These are phyloP conservation scores for Sebastes fasciatus DNA, from an alignment of 2,113 vertebrate species.

Conservation along the genomic window DNA sequence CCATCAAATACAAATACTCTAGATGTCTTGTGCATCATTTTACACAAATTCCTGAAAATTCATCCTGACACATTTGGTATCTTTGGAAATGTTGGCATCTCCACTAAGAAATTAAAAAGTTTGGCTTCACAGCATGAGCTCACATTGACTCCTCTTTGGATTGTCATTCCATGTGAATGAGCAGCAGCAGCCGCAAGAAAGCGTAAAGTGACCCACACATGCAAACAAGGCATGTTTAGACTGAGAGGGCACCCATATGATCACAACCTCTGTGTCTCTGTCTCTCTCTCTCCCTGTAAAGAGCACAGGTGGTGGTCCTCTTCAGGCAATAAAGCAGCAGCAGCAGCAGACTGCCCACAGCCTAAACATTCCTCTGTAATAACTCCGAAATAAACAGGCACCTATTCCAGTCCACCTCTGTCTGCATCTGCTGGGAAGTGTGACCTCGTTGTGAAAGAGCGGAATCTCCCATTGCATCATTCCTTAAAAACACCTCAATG, in stretches of 20 bases:
- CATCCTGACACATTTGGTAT: background rate
- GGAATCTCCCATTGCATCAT: background rate
- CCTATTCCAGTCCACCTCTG: constrained; percentile 25
- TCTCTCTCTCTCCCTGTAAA: constrained; percentile 16
- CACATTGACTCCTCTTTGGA: background rate
- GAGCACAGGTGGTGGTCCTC: constrained; percentile 68
- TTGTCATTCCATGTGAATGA: background rate
- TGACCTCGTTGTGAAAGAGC: constrained; percentile 27
- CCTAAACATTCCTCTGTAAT: constrained; percentile 69
- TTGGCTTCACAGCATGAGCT: background rate
- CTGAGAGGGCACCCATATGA: constrained; percentile 22
- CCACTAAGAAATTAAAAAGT: background rate
- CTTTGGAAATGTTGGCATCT: background rate
- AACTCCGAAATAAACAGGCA: constrained; percentile 47
- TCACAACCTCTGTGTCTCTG: background rate
- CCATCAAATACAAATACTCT: background rate
- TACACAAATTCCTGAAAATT: background rate
- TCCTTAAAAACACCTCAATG: background rate
- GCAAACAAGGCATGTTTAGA: constrained; percentile 1
- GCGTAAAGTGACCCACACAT: background rate
- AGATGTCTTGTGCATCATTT: background rate
- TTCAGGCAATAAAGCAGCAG: constrained; percentile 54
- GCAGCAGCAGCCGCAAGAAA: background rate
- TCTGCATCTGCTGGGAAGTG: constrained; percentile 26
- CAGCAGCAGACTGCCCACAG: constrained; percentile 59